These are phyloP conservation scores for Paralvinella palmiformis DNA, from an alignment of 1,140 invertebrate genomes.

Conservation along the genomic window DNA sequence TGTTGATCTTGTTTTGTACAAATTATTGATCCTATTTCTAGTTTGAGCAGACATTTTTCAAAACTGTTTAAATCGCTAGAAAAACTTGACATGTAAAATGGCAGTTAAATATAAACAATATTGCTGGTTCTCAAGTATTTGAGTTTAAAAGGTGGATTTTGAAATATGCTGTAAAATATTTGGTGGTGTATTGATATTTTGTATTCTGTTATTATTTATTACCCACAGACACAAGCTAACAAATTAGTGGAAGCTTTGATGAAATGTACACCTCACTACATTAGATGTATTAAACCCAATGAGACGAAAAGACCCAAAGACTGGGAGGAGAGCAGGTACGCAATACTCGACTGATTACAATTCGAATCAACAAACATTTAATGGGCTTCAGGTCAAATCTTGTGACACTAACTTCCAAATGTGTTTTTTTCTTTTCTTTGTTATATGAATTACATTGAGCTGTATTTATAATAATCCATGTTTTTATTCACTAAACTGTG, in stretches of 20 bases:
- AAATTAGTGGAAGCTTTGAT: slow-evolving; percentile 65
- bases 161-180: background rate
- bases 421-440: too few species aligned
- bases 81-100: background rate
- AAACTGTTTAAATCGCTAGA: background rate
- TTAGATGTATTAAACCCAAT: slow-evolving; percentile 74
- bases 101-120: background rate
- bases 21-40: too few species aligned
- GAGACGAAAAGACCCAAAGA: slow-evolving; percentile 67
- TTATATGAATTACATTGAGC: too few species aligned
- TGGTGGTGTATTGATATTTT: background rate
- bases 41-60: too few species aligned
- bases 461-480: too few species aligned
- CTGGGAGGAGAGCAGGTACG: slow-evolving; percentile 60
- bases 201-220: background rate
- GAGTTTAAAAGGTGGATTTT: background rate
- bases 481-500: too few species aligned
- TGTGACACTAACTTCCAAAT: too few species aligned
- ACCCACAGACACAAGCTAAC: slow-evolving; percentile 60
- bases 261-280: slow-evolving; percentile 64
- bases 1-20: too few species aligned
- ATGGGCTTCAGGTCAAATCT: too few species aligned
- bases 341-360: too few species aligned
- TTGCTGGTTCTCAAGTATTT: background rate
- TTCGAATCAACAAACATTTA: too few species aligned